These are phyloP conservation scores for Drosophila novamexicana DNA, from an alignment of 1,140 invertebrate species.

Conservation along the genomic window DNA sequence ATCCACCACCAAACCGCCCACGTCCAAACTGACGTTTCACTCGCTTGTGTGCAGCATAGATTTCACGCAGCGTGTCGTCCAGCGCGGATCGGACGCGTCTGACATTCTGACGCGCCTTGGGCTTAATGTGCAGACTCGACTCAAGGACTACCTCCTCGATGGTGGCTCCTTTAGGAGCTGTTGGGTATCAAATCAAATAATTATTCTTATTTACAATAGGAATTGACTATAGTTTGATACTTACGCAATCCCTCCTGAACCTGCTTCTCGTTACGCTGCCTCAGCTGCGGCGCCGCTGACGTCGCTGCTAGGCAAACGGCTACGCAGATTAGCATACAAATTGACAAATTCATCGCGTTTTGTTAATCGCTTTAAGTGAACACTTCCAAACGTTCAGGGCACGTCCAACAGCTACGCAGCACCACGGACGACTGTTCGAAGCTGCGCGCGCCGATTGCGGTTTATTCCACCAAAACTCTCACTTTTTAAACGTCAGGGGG, in stretches of 20 bases:
- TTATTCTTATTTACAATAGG: conserved; percentile 1
- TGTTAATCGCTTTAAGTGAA: conserved; percentile 13
- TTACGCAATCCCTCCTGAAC: conserved; percentile 72
- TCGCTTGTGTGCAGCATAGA: conserved; percentile 63
- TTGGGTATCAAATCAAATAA: neutral
- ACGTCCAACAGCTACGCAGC: conserved; percentile 59
- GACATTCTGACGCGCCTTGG: conserved; percentile 65
- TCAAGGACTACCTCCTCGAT: conserved; percentile 84
- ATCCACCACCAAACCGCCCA: conserved; percentile 25
- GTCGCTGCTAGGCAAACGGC: conserved; percentile 46
- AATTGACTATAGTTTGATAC: conserved; percentile 29
- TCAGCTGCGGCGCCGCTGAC: conserved; percentile 61
- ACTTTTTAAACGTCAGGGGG: conserved; percentile 69
- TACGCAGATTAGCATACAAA: conserved; percentile 56
- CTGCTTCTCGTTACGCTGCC: conserved; percentile 73
- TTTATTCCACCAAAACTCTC: conserved; percentile 62
- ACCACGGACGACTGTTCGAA: conserved; percentile 58
- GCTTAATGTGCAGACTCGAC: conserved; percentile 80
- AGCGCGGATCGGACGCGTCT: conserved; percentile 60
- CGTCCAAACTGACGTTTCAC: conserved; percentile 62
- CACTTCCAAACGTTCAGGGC: conserved; percentile 23
- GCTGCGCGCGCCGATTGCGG: conserved; percentile 40
- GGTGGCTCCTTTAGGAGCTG: conserved; percentile 67
- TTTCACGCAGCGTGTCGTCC: conserved; percentile 22
- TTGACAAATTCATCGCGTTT: conserved; percentile 58